Base-by-base conservation (phyloP, 2,113 vertebrate species). In the Morone saxatilis region DNA sequence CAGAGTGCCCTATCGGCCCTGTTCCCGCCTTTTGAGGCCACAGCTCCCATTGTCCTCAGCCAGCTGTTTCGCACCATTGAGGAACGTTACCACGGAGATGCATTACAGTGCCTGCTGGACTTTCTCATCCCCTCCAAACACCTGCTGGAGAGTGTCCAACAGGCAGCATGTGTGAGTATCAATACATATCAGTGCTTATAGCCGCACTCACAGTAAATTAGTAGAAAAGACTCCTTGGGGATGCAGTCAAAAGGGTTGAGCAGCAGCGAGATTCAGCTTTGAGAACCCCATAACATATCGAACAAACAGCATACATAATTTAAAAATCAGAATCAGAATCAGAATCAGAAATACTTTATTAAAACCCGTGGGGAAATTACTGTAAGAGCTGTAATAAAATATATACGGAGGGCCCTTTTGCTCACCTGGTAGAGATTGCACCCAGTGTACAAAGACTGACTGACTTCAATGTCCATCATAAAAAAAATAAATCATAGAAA, bases 101-200 rank as follows among this genome's bases (percentile, higher is more conserved):
- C 97, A 3, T 95, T 99, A 63, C 95, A 95, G 87, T 98, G 97
- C 86, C 94, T 99, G 62, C 93, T 99, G 81, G 96, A 97, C 90
- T 99, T 98, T 93, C 97, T 99, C 81, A 96, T 98, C 89, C 98
- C 98, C 0, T 95, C 97, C 93, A 98, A 98, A 92, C 97, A 97
- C 71, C 93, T 99, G 80, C 96, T 98, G 80, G 97, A 99, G 85
- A 97, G 95, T 47, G 94, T 98, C 54, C 96, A 97, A 8, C 97
- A 97, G 89, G 96, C 96, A 0, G 98, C 98, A 84, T 99, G 98
- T 0, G 98, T 99, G 94, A 98, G 98, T 95, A 10, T 68, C 59
- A 56, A 69, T 19, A 12, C 20, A 67, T 17, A 31, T 19, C 45
- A 14, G 6, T 16, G 16, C 56, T 41, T 12, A 68, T 10, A 45